Percentiles rank a stretch among this genome's conserved stretches.
Conservation (phyloP, 2,113 vertebrate genomes). For the Monopterus albus region DNA sequence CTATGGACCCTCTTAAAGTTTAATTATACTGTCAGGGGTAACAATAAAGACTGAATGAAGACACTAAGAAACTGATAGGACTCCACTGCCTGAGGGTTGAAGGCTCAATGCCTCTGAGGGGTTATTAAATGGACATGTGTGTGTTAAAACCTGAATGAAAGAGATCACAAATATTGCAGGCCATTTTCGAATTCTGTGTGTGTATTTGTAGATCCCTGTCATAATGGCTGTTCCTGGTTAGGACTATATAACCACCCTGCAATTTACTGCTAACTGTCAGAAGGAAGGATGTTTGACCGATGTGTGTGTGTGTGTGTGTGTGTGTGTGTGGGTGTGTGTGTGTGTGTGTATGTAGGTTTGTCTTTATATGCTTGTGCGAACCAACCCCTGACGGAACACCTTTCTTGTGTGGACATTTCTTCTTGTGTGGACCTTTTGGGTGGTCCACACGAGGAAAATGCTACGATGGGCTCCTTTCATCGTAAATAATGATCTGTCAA, state of each 20-base stretch:
- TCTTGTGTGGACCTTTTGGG: no score
- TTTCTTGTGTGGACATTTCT: no score
- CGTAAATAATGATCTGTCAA: no score
- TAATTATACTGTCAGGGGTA: constrained; percentile 39
- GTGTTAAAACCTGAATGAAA: constrained; percentile 7
- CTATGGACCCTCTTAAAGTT: constrained; percentile 51
- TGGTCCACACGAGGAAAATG: no score
- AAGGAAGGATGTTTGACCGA: constrained; percentile 5
- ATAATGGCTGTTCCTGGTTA: constrained; percentile 17
- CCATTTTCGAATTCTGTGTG: constrained; percentile 6
- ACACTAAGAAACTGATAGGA: constrained; percentile 34
- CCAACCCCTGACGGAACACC: no score
- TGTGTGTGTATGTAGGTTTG: constrained; percentile 14
- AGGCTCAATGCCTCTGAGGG: constrained; percentile 35
- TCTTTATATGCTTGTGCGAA: not conserved
- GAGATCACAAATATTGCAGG: constrained; percentile 13
- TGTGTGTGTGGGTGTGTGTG: constrained; percentile 40
- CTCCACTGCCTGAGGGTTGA: constrained; percentile 41
- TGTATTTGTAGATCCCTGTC: not conserved
- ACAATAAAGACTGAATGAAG: constrained; percentile 61
- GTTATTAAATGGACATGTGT: constrained; percentile 7
- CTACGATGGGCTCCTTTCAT: no score
- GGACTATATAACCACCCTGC: constrained; percentile 22
- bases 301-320: constrained; percentile 13
- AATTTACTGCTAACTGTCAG: constrained; percentile 34